phyloP scores from a whole-genome alignment of 1,140 invertebrate species.

The Danaus melanippus region DNA sequence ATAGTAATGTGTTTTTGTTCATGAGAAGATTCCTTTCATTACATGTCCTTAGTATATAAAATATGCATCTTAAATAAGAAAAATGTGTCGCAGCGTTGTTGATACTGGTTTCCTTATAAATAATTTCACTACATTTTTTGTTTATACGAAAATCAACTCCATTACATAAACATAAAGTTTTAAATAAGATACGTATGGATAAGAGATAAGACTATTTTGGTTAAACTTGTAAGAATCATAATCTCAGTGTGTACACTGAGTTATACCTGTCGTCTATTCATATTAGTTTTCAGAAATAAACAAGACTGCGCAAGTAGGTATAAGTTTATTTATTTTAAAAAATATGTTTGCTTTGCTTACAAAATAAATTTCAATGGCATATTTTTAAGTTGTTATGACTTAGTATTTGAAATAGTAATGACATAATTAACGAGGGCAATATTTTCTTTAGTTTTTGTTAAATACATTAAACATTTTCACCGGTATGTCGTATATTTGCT shows the following conservation, averaged over 20 bases:
- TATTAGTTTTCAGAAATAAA: conserved; percentile 59
- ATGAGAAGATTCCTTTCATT: conserved; percentile 53
- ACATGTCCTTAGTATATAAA: conserved; percentile 58
- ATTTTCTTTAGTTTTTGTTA: not conserved
- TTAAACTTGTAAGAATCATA: conserved; percentile 44
- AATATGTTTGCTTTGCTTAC: too few species aligned
- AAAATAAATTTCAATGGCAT: too few species aligned
- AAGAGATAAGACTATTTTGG: conserved; percentile 17
- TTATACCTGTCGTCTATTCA: conserved; percentile 55
- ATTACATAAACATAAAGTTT: conserved; percentile 17
- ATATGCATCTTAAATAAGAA: conserved; percentile 67
- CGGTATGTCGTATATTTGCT: too few species aligned
- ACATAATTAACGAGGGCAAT: conserved; percentile 3
- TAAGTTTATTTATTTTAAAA: too few species aligned
- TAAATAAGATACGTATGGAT: conserved; percentile 12
- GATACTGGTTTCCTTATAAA: conserved; percentile 16
- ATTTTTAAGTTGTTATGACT: not conserved
- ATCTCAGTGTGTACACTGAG: conserved; percentile 51
- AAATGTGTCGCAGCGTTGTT: conserved; percentile 59
- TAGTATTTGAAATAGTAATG: conserved; percentile 4
- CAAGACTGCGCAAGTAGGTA: conserved; percentile 25
- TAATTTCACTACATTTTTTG: conserved; percentile 11
- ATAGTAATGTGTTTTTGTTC: conserved; percentile 55
- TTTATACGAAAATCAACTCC: conserved; percentile 20
- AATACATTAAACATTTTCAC: too few species aligned